Base-by-base conservation (phyloP, 2,888 invertebrate species). In the Lottia scabra region DNA sequence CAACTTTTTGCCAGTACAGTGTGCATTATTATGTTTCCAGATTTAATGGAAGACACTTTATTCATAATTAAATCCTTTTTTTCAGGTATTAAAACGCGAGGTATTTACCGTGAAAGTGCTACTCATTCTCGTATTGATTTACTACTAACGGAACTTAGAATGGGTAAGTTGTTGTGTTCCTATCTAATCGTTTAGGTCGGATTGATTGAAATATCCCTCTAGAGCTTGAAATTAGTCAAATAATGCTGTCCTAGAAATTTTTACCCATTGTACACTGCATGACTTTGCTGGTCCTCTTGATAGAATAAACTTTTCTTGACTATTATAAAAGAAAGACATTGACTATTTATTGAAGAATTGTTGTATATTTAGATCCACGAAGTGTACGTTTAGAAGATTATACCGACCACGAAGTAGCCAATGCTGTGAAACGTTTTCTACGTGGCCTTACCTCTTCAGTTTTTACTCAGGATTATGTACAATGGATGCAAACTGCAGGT, bases 331-430 rank as follows among this genome's bases (percentile, higher is more conserved):
- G 3, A 30, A 30, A 38, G 5, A 10, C 38, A n/a, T 38, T 6
- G 10, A 38, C 10, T 26, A 65, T 38, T n/a, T 71, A 16, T 12
- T 64, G 10, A 1, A 30, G 16, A 0, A 23, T 44, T 46, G 19
- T 43, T n/a, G 2, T 38, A 45, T 27, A 62, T 44, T 23, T 4
- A 88, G 88, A 97, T 87, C 95, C 96, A 16, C 95, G 95, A 93
- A 93, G 94, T 6, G 95, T 96, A 5, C 95, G 95, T 87, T 92
- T 97, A 65, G 93, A 93, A 63, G 93, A 93, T 68, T 95, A 94
- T 84, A 93, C 93, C 0, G 96, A 96, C 81, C 95, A 96, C 88
- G 97, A 97, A 86, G 96, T 97, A 16, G 94, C 96, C 4, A 95
- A 94, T 48, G 95, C 94, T 0, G 90, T 97, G 8, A 96, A 97